Base-by-base conservation (phyloP, 2,797 vertebrate genomes). In the Megalops cyprinoides region DNA sequence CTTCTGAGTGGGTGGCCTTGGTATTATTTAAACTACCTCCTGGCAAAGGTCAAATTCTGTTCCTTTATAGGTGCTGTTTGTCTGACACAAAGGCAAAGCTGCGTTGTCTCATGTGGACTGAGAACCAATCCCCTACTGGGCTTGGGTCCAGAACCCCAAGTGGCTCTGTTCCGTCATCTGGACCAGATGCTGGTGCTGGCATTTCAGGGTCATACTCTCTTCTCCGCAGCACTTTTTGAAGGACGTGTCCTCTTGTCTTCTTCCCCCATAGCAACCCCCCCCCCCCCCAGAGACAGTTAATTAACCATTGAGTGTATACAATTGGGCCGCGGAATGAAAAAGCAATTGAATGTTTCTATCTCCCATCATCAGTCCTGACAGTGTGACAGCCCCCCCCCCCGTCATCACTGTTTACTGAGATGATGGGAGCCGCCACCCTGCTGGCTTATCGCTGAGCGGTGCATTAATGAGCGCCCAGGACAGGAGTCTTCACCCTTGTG, bases 321-420 rank as follows among this genome's bases (percentile, higher is more conserved):
- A 20, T 4, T 87, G 37, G 34, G 28, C 48, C 34, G 34, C 3
- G 88, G 94, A 95, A 94, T 93, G 91, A 91, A 94, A 94, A 92
- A 82, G 89, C 92, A 89, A 91, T 91, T 82, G 91, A 85, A 85
- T 89, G 88, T 92, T 92, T 90, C 93, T 92, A 91, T 60, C 76
- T 18, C 25, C 20, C 37, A 34, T 92, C 91, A 91, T 93, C 93
- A 89, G 78, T 3, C 0, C 77, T 87, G 90, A 90, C 91, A 85
- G 88, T 9, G 87, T 60, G 55, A 84, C 76, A 14, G 25, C 37
- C 71, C 74, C 77, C 15, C 81, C 80, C 84, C 82, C 86, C 87
- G 76, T 89, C 90, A 85, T 87, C 81, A 42, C 76, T 93, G 91
- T 95, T 96, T 95, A 89, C 94, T 88, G 87, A 93, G 83, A 82